Percentiles rank a stretch among this genome's conserved stretches.
phyloP scores from a whole-genome alignment of 2,797 vertebrate species.

The Pitangus sulphuratus region DNA sequence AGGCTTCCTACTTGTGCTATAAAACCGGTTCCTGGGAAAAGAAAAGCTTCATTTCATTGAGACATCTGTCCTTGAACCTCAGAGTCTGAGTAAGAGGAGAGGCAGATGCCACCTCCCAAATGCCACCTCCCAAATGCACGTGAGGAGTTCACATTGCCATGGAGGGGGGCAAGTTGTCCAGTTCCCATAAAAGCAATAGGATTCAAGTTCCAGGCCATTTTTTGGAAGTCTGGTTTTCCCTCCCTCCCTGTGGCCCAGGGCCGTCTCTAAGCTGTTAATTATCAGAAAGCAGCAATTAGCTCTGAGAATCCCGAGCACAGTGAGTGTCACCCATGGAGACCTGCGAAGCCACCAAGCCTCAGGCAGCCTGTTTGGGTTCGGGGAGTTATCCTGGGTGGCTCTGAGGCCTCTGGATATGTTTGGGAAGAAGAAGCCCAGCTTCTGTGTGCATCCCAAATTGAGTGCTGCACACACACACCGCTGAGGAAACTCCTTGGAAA shows the following conservation, averaged over 20 bases:
- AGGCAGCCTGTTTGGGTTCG: background rate
- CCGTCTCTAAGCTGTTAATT: background rate
- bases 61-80: background rate
- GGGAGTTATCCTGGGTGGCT: background rate
- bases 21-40: constrained; percentile 22
- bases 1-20: constrained; percentile 8
- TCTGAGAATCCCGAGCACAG: background rate
- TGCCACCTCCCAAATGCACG: background rate
- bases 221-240: background rate
- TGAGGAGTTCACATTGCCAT: background rate
- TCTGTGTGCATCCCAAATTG: background rate
- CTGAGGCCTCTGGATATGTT: background rate
- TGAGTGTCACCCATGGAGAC: accelerated
- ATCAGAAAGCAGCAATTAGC: background rate
- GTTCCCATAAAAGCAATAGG: background rate
- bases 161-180: background rate
- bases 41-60: background rate
- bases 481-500: background rate
- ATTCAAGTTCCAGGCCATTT: background rate
- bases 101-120: background rate
- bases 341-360: background rate
- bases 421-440: background rate
- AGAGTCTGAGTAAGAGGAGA: background rate
- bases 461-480: background rate
- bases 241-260: background rate